Conservation (phyloP, 2,888 invertebrate genomes). For the Microctonus aethiopoides region DNA sequence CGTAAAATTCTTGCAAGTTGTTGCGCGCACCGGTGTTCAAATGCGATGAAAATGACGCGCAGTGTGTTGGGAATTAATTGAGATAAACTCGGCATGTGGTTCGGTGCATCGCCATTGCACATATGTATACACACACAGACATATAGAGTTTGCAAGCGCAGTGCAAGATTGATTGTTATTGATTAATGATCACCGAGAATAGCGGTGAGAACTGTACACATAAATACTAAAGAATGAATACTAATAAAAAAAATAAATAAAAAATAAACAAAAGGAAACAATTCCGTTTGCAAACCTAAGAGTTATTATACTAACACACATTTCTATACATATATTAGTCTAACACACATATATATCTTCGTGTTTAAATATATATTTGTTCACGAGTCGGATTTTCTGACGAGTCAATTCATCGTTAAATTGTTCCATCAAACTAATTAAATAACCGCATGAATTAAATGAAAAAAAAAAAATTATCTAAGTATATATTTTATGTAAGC, state of each 20-base stretch:
- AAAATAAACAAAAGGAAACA: neutral
- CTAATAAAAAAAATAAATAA: neutral
- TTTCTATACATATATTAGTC: conserved; percentile 21
- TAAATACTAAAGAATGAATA: neutral
- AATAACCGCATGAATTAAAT: neutral
- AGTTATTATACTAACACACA: conserved; percentile 12
- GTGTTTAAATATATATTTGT: conserved; percentile 27
- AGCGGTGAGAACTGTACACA: conserved; percentile 35
- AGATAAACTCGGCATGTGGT: conserved; percentile 45
- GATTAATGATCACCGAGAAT: conserved; percentile 44
- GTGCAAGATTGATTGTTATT: conserved; percentile 46
- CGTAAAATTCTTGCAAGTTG: conserved; percentile 27
- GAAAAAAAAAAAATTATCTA: neutral
- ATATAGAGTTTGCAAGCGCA: conserved; percentile 6
- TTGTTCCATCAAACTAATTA: neutral
- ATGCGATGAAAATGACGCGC: conserved; percentile 37
- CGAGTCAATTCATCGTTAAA: conserved; percentile 37
- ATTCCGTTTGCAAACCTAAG: conserved; percentile 29
- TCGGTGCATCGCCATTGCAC: conserved; percentile 31
- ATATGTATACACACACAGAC: neutral
- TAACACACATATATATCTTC: conserved; percentile 15
- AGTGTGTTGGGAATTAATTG: conserved; percentile 40
- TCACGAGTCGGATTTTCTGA: conserved; percentile 36
- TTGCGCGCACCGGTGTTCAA: conserved; percentile 3
- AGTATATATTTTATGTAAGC: neutral